Evolutionary conservation across 2,888 invertebrate species (phyloP).

Genomic region (Macroteleia sp.): DNA sequence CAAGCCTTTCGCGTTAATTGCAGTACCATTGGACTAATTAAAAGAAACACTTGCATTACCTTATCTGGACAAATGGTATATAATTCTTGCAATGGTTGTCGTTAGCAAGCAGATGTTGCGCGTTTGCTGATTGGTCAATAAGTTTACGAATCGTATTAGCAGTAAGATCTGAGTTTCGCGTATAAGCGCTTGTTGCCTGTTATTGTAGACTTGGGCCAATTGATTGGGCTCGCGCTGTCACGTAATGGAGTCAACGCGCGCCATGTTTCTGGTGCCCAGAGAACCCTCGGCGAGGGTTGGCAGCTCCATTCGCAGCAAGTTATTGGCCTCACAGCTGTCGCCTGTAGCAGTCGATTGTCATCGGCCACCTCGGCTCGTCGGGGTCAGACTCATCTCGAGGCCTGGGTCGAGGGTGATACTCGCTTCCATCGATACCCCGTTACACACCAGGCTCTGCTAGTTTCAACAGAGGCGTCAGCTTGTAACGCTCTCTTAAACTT

Average conservation of each 20-base stretch:
- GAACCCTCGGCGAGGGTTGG: constrained; percentile 62
- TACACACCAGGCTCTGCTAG: constrained; percentile 61
- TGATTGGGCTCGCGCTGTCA: constrained; percentile 57
- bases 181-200: constrained; percentile 16
- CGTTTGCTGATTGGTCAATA: constrained; percentile 33
- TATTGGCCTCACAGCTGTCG: constrained; percentile 83
- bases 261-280: constrained; percentile 62
- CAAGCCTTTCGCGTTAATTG: constrained; percentile 29
- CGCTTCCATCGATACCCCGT: constrained; percentile 69
- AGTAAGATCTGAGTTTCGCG: constrained; percentile 39
- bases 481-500: constrained; percentile 84
- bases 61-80: constrained; percentile 31
- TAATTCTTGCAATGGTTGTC: not conserved
- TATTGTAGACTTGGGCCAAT: constrained; percentile 58
- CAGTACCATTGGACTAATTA: constrained; percentile 39
- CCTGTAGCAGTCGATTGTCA: constrained; percentile 81
- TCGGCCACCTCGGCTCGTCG: constrained; percentile 77
- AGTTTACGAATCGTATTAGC: constrained; percentile 31
- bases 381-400: constrained; percentile 82
- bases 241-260: constrained; percentile 62
- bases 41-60: constrained; percentile 17
- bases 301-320: constrained; percentile 75
- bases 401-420: constrained; percentile 74
- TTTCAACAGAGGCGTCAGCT: constrained; percentile 80
- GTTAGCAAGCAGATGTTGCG: constrained; percentile 48